Conservation (phyloP, 2,113 vertebrate species). For the Tychaedon coryphoeus region DNA sequence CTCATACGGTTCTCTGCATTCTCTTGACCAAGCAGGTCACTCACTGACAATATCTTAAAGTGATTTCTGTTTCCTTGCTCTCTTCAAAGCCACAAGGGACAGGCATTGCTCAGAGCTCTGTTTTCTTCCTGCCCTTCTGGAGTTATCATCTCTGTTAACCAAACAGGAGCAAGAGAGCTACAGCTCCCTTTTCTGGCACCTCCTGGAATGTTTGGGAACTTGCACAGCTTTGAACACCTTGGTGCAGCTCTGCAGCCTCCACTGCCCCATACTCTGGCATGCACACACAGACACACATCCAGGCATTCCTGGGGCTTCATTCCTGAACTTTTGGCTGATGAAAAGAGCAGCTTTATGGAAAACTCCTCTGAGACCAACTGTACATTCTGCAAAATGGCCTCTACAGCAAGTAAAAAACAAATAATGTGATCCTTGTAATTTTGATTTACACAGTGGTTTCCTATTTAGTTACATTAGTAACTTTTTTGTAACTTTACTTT, state of each 20-base stretch:
- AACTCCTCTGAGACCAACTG: not conserved
- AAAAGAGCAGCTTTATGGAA: not conserved
- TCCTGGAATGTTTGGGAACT: not conserved
- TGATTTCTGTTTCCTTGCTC: not conserved
- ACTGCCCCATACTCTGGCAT: not conserved
- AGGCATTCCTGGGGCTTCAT: not conserved
- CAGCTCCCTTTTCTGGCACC: not conserved
- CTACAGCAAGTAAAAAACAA: not conserved
- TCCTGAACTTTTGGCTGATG: not conserved
- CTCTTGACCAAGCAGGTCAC: not conserved
- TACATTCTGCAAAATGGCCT: not conserved
- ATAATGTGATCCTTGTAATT: not conserved
- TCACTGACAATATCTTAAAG: rapidly evolving
- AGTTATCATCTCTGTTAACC: not conserved
- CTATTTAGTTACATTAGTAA: not conserved
- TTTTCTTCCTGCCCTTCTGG: not conserved
- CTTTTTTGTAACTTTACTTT: not conserved
- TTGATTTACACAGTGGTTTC: not conserved
- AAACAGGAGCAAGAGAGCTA: not conserved
- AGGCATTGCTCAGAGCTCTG: not conserved
- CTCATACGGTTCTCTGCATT: not conserved
- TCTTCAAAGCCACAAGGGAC: not conserved
- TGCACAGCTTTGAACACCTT: not conserved
- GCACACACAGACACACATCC: not conserved
- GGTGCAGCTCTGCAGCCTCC: not conserved